These are phyloP conservation scores for Manis javanica DNA, from an alignment of 2,797 vertebrate genomes.

Conservation along the genomic window DNA sequence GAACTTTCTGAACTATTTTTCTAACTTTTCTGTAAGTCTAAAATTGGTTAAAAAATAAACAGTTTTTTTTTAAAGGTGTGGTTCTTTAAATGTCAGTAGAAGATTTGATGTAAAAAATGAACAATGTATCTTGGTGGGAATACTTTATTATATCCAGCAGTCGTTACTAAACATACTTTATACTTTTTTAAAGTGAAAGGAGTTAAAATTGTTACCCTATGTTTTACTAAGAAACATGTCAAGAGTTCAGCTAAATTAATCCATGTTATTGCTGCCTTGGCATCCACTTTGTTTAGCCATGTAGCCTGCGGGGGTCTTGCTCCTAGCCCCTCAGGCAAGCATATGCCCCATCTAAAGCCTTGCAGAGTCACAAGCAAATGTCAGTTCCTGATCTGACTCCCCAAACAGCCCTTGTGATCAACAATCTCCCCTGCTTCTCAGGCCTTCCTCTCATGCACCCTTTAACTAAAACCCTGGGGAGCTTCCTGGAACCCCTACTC, in stretches of 20 bases:
- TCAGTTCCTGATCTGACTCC: neutral
- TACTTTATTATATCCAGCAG: neutral
- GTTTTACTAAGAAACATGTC: neutral
- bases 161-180: neutral
- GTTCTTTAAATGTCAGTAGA: neutral
- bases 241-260: neutral
- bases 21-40: neutral
- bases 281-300: neutral
- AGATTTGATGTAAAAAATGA: neutral
- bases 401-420: neutral
- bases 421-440: neutral
- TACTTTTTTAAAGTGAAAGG: neutral
- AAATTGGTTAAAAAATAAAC: neutral
- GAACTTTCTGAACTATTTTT: neutral
- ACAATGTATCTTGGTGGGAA: neutral
- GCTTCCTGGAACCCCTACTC: neutral
- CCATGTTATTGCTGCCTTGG: neutral
- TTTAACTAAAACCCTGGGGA: neutral
- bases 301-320: neutral
- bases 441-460: neutral
- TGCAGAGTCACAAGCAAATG: neutral
- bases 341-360: neutral
- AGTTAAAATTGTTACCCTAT: neutral
- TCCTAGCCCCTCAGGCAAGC: neutral
- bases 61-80: neutral